A percentile compares a stretch with the other conserved stretches of the same genome.
Evolutionary conservation across 1,140 invertebrate genomes (phyloP).

Genomic region (Euschistus heros): DNA sequence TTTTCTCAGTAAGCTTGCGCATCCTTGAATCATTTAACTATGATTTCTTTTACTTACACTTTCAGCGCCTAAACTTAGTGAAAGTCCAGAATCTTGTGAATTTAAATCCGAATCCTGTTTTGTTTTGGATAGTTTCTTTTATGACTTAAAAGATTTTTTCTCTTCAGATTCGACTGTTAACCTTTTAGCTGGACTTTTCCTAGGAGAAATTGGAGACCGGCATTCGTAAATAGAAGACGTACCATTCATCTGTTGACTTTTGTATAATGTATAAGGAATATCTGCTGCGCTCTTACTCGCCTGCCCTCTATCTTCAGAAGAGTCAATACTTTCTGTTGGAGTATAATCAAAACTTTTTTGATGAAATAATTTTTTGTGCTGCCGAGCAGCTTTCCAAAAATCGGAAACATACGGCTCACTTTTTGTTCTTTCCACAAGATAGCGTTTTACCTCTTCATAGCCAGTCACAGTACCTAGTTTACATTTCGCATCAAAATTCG

Average conservation of each 20-base stretch:
- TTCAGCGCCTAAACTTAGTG: constrained; percentile 30
- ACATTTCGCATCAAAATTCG: constrained; percentile 41
- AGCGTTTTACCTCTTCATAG: constrained; percentile 33
- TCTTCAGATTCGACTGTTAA: constrained; percentile 36
- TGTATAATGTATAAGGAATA: constrained; percentile 72
- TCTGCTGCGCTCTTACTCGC: constrained; percentile 46
- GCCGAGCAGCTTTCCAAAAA: constrained; percentile 29
- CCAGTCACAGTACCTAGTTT: constrained; percentile 38
- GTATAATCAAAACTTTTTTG: constrained; percentile 76
- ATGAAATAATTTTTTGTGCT: constrained; percentile 50
- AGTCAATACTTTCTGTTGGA: constrained; percentile 47
- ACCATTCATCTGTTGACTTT: constrained; percentile 70
- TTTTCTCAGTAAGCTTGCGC: too few relatives aligned
- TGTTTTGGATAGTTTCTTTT: constrained; percentile 43
- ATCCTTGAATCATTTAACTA: too few relatives aligned
- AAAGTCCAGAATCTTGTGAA: constrained; percentile 34
- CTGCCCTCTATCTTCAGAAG: constrained; percentile 20
- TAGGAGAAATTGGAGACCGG: constrained; percentile 26
- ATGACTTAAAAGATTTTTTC: constrained; percentile 39
- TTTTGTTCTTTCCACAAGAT: constrained; percentile 61
- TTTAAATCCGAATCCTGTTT: constrained; percentile 38
- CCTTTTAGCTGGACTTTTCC: constrained; percentile 22
- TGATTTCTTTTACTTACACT: too few relatives aligned
- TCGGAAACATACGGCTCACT: constrained; percentile 57
- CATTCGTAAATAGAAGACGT: constrained; percentile 43